Percentiles rank a stretch among this genome's conserved stretches.
phyloP scores from a whole-genome alignment of 2,888 invertebrate genomes.

The Colletes collaris region DNA sequence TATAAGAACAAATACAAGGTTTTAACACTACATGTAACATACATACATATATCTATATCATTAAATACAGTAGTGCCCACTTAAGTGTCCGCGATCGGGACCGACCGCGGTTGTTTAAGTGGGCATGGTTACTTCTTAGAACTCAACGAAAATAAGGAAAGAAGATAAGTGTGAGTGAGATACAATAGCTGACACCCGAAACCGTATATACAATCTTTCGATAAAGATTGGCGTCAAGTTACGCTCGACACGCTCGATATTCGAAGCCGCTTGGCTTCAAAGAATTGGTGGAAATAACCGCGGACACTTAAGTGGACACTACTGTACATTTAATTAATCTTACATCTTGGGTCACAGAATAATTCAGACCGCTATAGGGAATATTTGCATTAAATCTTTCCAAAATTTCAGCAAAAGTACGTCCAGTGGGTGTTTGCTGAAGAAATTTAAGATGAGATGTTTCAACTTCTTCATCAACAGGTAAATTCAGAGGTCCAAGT shows the following conservation, averaged over 20 bases:
- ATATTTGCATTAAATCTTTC: conserved; percentile 98
- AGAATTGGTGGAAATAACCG: too few species aligned
- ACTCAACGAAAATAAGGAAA: too few species aligned
- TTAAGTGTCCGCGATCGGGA: too few species aligned
- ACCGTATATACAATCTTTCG: neutral
- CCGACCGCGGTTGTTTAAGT: too few species aligned
- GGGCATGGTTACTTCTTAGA: too few species aligned
- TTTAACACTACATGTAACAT: conserved; percentile 10
- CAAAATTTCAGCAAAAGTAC: conserved; percentile 91
- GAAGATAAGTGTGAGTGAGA: too few species aligned
- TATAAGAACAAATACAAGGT: conserved; percentile 9
- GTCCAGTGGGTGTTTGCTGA: conserved; percentile 86
- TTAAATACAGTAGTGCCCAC: too few species aligned
- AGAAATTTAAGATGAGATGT: conserved; percentile 93
- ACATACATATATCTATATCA: neutral
- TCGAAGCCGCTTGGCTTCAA: too few species aligned
- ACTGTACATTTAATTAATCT: conserved; percentile 79
- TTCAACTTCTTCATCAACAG: conserved; percentile 98
- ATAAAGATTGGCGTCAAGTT: too few species aligned
- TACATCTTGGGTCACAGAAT: conserved; percentile 98
- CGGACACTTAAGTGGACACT: too few species aligned
- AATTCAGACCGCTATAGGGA: conserved; percentile 98
- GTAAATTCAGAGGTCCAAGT: conserved; percentile 93
- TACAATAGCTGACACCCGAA: too few species aligned
- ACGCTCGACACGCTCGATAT: too few species aligned